These are phyloP conservation scores for Synchiropus splendidus DNA, from an alignment of 2,113 vertebrate genomes.

Conservation along the genomic window DNA sequence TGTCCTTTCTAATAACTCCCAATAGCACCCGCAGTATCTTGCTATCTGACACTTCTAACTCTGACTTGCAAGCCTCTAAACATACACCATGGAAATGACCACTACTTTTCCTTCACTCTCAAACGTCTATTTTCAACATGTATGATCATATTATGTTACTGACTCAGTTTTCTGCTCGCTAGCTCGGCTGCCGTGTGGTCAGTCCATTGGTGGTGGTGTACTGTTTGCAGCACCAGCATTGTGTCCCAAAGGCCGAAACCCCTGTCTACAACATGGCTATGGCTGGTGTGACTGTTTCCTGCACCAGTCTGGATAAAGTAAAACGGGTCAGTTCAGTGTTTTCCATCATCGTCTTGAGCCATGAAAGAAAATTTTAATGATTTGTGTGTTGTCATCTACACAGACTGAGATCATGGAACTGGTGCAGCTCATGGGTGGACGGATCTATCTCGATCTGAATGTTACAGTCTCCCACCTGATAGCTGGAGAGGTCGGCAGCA, in stretches of 20 bases:
- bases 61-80: too few relatives aligned
- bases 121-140: not conserved
- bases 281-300: constrained; percentile 82
- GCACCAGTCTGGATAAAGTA: constrained; percentile 87
- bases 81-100: too few relatives aligned
- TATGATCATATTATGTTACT: too few relatives aligned
- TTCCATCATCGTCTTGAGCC: not conserved
- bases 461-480: constrained; percentile 89
- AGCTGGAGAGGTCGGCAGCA: constrained; percentile 96
- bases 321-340: constrained; percentile 66
- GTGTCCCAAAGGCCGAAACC: constrained; percentile 84
- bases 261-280: constrained; percentile 93
- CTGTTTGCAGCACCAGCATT: constrained; percentile 81
- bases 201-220: constrained; percentile 89
- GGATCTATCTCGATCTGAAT: constrained; percentile 81
- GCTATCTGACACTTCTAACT: too few relatives aligned
- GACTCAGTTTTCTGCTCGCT: not conserved
- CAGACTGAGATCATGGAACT: constrained; percentile 87
- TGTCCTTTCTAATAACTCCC: too few relatives aligned
- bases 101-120: not conserved
- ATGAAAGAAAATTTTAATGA: not conserved
- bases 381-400: not conserved
- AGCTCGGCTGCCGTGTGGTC: constrained; percentile 90
- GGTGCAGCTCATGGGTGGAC: constrained; percentile 92
- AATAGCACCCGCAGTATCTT: too few relatives aligned